Percentiles rank a stretch among this genome's conserved stretches.
Conservation (phyloP, 2,797 vertebrate genomes). For the Limnodromus scolopaceus region DNA sequence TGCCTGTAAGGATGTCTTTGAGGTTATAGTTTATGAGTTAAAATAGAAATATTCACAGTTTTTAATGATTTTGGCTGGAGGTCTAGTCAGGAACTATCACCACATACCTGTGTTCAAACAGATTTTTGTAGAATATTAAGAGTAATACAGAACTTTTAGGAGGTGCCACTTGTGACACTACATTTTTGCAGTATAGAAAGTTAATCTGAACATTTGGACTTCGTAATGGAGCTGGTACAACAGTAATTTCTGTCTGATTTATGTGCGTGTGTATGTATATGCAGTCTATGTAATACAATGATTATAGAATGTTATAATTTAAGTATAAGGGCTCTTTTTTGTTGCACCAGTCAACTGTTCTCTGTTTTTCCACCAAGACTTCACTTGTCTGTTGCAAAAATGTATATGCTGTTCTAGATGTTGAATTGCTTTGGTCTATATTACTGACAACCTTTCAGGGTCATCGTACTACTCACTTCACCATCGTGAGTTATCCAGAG, state of each 20-base stretch:
- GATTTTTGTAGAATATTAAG: background rate
- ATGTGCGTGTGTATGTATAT: background rate
- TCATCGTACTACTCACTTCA: too few relatives aligned
- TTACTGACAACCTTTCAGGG: background rate
- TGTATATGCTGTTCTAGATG: background rate
- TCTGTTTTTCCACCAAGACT: background rate
- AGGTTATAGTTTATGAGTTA: background rate
- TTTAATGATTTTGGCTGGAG: background rate
- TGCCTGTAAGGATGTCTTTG: background rate
- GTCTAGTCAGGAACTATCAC: background rate
- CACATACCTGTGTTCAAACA: background rate
- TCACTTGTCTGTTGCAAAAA: background rate
- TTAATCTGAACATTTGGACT: background rate
- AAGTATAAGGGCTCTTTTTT: background rate
- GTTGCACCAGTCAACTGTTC: accelerated
- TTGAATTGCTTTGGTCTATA: background rate
- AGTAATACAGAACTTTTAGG: background rate
- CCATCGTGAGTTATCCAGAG: background rate
- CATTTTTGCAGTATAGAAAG: background rate
- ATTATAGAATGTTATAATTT: background rate
- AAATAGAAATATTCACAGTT: background rate
- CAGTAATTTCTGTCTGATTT: background rate
- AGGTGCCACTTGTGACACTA: background rate
- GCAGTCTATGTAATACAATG: too few relatives aligned
- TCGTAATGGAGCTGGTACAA: background rate